Base-by-base conservation (phyloP, 2,888 invertebrate genomes). In the Colletes collaris region DNA sequence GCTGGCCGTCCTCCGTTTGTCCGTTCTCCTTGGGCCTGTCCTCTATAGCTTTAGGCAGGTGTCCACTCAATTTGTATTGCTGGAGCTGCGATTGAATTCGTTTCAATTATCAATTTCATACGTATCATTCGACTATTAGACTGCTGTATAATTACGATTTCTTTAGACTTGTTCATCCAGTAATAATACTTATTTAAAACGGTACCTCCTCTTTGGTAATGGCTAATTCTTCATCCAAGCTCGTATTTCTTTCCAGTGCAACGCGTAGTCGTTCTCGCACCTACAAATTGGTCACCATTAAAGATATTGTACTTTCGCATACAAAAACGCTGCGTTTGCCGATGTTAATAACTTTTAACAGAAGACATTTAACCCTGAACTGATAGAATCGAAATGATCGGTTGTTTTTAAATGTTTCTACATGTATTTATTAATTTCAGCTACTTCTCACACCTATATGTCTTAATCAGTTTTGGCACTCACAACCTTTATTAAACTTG, bases 201-300 rank as follows among this genome's bases (percentile, higher is more conserved):
- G 0, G 94, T 94, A 98, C 98, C 96, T 99, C 99, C 94, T 99
- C 98, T 96, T 98, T 98, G 95, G 98, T 97, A 94, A 96, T 95
- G 90, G 97, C 96, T 93, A 99, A 95, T 94, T 99, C 99, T 93
- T 99, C 98, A 95, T 99, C 99, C 93, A 99, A 95, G 85, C 97
- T 96, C 82, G 98, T 97, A 93, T 99, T 99, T 93, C 98, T 96
- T 94, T 99, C 99, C 93, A 99, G 95, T 88, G 99, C 98, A 74
- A 99, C 97, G 90, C 99, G 96, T 93, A 99, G 95, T 92, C 99
- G 95, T 94, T 99, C 99, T 87, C 99, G 96, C 80, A 99, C 98
- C 98, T 98, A 93, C 93, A 89, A 81, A 63, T 82, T 46, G 19
- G 19, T 27, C 13, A 46, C 8, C 10, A 8, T 46, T 46, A 46